phyloP scores from a whole-genome alignment of 2,113 vertebrate genomes.

The Pterophyllum scalare region DNA sequence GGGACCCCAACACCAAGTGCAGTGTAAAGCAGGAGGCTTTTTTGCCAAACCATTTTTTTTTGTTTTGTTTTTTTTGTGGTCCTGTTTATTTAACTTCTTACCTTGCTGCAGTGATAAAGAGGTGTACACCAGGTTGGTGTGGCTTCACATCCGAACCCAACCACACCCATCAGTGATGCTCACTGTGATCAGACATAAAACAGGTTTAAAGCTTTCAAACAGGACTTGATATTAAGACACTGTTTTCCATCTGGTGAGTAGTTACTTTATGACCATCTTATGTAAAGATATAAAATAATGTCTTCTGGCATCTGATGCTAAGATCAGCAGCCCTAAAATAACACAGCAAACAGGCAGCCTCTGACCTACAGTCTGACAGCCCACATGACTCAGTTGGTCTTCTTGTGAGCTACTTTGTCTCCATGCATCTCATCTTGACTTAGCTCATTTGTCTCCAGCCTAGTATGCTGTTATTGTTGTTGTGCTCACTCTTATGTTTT shows the following conservation, averaged over 20 bases:
- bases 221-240: neutral
- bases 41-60: neutral
- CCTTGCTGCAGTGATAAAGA: neutral
- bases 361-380: conserved; percentile 32
- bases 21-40: neutral
- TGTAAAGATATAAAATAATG: neutral
- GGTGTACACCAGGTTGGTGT: neutral
- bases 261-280: neutral
- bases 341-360: conserved; percentile 26
- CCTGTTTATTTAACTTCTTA: neutral
- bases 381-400: conserved; percentile 48
- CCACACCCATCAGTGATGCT: neutral
- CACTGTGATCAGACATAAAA: neutral
- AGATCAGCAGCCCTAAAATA: conserved; percentile 42
- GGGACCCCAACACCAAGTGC: neutral
- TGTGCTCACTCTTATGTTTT: conserved; percentile 3
- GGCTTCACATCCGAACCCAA: neutral
- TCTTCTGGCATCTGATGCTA: neutral
- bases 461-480: neutral
- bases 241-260: neutral
- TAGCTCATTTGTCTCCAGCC: conserved; percentile 10
- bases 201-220: neutral
- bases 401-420: conserved; percentile 39
- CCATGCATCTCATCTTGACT: conserved; percentile 41
- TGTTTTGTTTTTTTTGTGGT: neutral